These are phyloP conservation scores for Agrotis puta DNA, from an alignment of 2,888 invertebrate genomes.

Conservation along the genomic window DNA sequence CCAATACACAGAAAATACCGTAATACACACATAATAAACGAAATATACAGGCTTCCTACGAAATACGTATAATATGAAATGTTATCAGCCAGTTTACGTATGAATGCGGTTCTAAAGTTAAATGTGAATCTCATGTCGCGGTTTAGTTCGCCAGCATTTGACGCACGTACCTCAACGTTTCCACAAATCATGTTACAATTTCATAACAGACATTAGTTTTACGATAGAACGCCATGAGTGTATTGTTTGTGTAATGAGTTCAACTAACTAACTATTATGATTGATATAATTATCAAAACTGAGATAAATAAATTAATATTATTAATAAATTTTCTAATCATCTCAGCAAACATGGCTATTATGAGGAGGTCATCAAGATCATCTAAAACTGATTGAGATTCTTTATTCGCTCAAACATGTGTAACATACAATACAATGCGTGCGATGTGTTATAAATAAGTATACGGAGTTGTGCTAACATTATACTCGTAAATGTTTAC, in stretches of 20 bases:
- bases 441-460: no score
- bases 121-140: conserved; percentile 71
- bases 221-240: conserved; percentile 10
- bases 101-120: conserved; percentile 69
- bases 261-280: no score
- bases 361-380: no score
- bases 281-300: not conserved
- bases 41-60: not conserved
- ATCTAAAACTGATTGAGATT: not conserved
- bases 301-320: no score
- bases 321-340: not conserved
- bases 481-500: no score
- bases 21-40: not conserved
- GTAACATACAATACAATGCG: no score
- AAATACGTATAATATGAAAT: conserved; percentile 3
- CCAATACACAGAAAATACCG: not conserved
- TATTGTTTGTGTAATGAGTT: not conserved
- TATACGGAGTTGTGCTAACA: no score
- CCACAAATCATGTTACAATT: conserved; percentile 16
- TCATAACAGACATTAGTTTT: conserved; percentile 31
- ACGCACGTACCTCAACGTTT: conserved; percentile 24
- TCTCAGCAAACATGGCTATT: not conserved
- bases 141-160: conserved; percentile 62
- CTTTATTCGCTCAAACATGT: no score
- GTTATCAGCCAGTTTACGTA: conserved; percentile 42